A percentile compares a stretch with the other conserved stretches of the same genome.
Evolutionary conservation across 2,797 vertebrate genomes (phyloP).

Genomic region (Picus viridis): DNA sequence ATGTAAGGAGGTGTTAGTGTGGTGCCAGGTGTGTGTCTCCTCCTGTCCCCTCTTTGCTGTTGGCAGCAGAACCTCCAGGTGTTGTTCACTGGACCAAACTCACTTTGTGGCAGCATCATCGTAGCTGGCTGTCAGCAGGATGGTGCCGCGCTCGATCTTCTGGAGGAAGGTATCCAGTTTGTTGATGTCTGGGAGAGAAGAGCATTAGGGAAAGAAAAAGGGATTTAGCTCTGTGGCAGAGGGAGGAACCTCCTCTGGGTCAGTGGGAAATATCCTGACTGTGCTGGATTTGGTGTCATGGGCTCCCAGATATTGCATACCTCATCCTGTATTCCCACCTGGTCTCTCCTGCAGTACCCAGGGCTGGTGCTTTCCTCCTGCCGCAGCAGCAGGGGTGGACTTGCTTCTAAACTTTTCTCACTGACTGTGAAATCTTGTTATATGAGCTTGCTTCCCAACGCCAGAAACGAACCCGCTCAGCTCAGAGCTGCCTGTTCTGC

Average conservation of each 20-base stretch:
- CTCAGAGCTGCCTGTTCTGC: background rate
- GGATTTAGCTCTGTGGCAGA: background rate
- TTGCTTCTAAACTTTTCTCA: background rate
- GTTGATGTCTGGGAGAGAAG: constrained; percentile 60
- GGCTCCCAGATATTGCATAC: background rate
- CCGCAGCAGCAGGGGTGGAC: background rate
- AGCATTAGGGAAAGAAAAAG: background rate
- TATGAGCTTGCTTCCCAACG: background rate
- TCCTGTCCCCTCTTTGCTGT: background rate
- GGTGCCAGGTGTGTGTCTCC: background rate
- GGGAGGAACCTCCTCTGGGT: background rate
- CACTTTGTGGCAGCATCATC: constrained; percentile 86
- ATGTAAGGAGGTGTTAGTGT: background rate
- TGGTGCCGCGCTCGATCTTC: constrained; percentile 70
- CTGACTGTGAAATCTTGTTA: background rate
- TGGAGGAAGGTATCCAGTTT: constrained; percentile 79
- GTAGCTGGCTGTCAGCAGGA: constrained; percentile 86
- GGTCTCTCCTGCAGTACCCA: background rate
- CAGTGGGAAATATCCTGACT: background rate
- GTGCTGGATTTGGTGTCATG: background rate
- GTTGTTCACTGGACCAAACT: constrained; percentile 29
- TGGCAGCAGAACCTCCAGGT: background rate
- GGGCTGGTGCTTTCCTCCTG: background rate
- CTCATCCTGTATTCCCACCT: background rate
- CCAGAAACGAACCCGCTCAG: accelerated